Conservation (phyloP, 2,888 invertebrate genomes). For the Drosophila planitibia region DNA sequence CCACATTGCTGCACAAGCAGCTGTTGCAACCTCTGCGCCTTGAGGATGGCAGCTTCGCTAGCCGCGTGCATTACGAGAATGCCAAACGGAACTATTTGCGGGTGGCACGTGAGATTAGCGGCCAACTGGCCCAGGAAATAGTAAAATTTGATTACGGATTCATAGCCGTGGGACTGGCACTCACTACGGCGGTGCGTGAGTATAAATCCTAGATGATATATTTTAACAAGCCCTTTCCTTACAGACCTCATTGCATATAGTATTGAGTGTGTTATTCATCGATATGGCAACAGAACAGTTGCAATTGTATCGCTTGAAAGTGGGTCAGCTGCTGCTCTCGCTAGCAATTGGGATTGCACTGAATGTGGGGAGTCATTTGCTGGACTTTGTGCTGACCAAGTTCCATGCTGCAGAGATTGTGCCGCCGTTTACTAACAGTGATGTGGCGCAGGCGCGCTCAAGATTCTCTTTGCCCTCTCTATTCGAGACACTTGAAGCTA, state of each 20-base stretch:
- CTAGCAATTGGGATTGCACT: constrained; percentile 33
- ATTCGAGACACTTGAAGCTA: constrained; percentile 52
- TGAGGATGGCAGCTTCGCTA: constrained; percentile 56
- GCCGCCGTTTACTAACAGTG: constrained; percentile 63
- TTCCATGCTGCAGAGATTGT: constrained; percentile 49
- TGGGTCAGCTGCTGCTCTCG: constrained; percentile 52
- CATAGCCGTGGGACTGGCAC: constrained; percentile 86
- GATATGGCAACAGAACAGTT: constrained; percentile 46
- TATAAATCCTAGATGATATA: neutral
- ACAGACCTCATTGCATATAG: constrained; percentile 63
- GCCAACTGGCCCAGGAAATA: constrained; percentile 86
- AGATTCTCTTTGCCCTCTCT: constrained; percentile 57
- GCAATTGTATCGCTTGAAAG: constrained; percentile 47
- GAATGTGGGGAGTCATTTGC: constrained; percentile 49
- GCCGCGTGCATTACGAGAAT: constrained; percentile 84
- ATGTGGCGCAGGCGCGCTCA: constrained; percentile 49
- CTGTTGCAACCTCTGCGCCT: constrained; percentile 75
- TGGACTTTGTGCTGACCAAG: constrained; percentile 54
- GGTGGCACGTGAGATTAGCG: constrained; percentile 86
- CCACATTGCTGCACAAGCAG: constrained; percentile 85
- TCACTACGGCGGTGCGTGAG: constrained; percentile 81
- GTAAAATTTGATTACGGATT: constrained; percentile 88
- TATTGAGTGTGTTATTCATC: constrained; percentile 65
- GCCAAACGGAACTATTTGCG: constrained; percentile 87
- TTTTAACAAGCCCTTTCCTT: constrained; percentile 1